Conservation (phyloP, 1,140 invertebrate genomes). For the Lordiphosa mommai region DNA sequence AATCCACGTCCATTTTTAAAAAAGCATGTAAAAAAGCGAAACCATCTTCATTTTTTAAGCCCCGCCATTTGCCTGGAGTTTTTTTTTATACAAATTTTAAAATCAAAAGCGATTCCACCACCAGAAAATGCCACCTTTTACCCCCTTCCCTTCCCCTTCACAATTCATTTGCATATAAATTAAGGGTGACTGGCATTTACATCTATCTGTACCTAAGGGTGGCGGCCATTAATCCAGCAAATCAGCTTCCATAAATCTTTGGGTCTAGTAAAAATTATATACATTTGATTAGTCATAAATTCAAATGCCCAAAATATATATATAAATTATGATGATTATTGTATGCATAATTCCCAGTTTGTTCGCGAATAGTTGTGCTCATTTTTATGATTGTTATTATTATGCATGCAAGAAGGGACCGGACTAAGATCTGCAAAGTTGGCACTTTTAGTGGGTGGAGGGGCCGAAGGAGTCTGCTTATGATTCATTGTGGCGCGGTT, state of each 20-base stretch:
- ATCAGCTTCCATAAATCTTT: slow-evolving; percentile 41
- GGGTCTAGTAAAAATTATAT: slow-evolving; percentile 40
- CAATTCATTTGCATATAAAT: slow-evolving; percentile 22
- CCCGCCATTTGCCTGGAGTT: slow-evolving; percentile 35
- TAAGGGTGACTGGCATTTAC: slow-evolving; percentile 23
- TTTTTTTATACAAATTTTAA: neutral
- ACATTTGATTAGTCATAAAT: slow-evolving; percentile 60
- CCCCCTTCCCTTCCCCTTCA: neutral
- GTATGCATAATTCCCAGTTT: slow-evolving; percentile 7
- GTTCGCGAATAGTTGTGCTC: neutral
- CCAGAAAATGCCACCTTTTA: neutral
- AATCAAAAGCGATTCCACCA: neutral
- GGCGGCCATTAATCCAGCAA: slow-evolving; percentile 1
- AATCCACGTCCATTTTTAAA: neutral
- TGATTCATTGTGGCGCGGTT: slow-evolving; percentile 23
- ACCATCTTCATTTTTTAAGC: slow-evolving; percentile 8
- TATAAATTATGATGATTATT: slow-evolving; percentile 51
- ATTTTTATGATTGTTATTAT: slow-evolving; percentile 10
- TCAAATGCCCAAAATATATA: slow-evolving; percentile 19
- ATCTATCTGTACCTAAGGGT: slow-evolving; percentile 6
- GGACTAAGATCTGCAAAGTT: slow-evolving; percentile 16
- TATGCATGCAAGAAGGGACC: slow-evolving; percentile 10
- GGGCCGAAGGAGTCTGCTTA: neutral
- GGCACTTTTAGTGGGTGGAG: neutral
- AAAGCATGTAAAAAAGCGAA: neutral